Conservation (phyloP, 1,140 invertebrate species). For the Drosophila repleta region DNA sequence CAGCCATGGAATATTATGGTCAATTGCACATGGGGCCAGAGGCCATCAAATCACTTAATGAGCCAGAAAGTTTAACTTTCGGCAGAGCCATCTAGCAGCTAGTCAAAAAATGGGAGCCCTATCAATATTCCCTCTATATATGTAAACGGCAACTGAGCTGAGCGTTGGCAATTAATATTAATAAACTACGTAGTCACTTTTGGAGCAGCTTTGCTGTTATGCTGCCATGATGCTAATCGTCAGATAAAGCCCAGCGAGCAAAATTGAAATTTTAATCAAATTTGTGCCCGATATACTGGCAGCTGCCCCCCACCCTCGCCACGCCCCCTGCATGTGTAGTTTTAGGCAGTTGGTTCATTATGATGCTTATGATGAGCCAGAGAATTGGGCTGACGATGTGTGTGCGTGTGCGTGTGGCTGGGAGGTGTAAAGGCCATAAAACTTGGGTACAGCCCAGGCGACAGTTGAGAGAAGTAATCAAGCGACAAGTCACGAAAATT, state of each 20-base stretch:
- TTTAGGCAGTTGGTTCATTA: constrained; percentile 27
- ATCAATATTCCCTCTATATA: constrained; percentile 51
- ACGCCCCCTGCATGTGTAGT: constrained; percentile 37
- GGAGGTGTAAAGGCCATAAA: constrained; percentile 48
- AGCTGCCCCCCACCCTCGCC: neutral
- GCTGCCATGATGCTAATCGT: constrained; percentile 61
- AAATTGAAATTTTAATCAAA: constrained; percentile 79
- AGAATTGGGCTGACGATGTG: constrained; percentile 12
- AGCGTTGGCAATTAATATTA: constrained; percentile 72
- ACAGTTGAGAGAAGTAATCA: constrained; percentile 60
- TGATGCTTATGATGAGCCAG: constrained; percentile 21
- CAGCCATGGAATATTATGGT: constrained; percentile 37
- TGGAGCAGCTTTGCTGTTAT: constrained; percentile 58
- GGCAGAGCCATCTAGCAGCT: constrained; percentile 4
- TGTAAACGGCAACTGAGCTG: constrained; percentile 8
- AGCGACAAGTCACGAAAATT: constrained; percentile 61
- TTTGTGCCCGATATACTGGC: constrained; percentile 9
- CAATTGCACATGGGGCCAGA: constrained; percentile 36
- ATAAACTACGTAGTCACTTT: constrained; percentile 75
- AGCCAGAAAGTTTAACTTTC: constrained; percentile 62
- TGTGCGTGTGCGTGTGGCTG: constrained; percentile 4
- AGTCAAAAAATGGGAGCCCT: constrained; percentile 21
- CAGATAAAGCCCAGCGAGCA: constrained; percentile 32
- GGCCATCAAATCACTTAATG: constrained; percentile 75
- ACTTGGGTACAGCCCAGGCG: constrained; percentile 32